Percentiles rank a stretch among this genome's conserved stretches.
These are phyloP conservation scores for Coleophora deauratella DNA, from an alignment of 2,888 invertebrate species.

Conservation along the genomic window DNA sequence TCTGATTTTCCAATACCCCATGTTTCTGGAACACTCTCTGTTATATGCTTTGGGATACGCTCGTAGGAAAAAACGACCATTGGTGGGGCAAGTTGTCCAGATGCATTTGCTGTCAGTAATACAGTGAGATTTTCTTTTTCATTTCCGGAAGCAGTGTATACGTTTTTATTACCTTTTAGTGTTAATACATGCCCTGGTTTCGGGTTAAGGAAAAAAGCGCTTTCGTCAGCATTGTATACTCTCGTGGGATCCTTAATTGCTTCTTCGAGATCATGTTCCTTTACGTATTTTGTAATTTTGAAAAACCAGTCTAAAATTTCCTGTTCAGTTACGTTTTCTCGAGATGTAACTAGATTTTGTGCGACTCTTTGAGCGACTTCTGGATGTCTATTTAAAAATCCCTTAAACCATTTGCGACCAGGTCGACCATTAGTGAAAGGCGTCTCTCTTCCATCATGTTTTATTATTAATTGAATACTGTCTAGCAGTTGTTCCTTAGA, in stretches of 20 bases:
- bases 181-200: conserved; percentile 31
- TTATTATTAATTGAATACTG: conserved; percentile 1
- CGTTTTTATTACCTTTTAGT: conserved; percentile 26
- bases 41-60: conserved; percentile 7
- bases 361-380: not conserved
- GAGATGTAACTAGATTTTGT: conserved; percentile 1
- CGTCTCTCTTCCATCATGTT: not conserved
- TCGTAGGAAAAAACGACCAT: conserved; percentile 11
- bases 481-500: conserved; percentile 2
- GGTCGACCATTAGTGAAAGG: conserved; percentile 1
- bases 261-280: conserved; percentile 12
- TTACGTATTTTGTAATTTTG: conserved; percentile 12
- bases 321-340: conserved; percentile 2
- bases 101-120: conserved; percentile 9
- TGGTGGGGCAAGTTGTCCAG: conserved; percentile 10
- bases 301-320: conserved; percentile 1
- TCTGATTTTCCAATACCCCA: conserved; percentile 12
- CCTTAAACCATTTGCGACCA: conserved; percentile 4
- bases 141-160: conserved; percentile 18
- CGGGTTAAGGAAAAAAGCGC: conserved; percentile 33
- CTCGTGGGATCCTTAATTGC: conserved; percentile 15
- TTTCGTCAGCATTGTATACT: conserved; percentile 30
- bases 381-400: conserved; percentile 4
- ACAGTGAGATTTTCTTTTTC: conserved; percentile 17
- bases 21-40: conserved; percentile 5